These are phyloP conservation scores for Ceryle rudis DNA, from an alignment of 2,797 vertebrate species.

Conservation along the genomic window DNA sequence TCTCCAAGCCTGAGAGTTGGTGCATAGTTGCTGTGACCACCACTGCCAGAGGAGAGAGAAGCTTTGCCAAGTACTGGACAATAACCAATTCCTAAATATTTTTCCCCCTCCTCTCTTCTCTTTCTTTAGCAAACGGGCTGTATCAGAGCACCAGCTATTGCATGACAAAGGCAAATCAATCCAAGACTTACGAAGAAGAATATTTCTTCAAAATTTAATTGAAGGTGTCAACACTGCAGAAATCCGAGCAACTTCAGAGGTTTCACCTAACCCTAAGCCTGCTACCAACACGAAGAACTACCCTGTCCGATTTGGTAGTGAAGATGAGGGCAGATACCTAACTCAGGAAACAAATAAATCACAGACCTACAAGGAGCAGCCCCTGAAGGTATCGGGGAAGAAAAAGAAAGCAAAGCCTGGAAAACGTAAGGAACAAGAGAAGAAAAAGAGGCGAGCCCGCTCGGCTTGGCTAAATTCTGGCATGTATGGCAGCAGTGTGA, in stretches of 20 bases:
- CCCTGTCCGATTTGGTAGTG: slow-evolving; percentile 80
- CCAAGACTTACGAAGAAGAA: slow-evolving; percentile 89
- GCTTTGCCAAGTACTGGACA: background rate
- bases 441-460: slow-evolving; percentile 87
- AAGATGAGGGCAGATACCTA: slow-evolving; percentile 86
- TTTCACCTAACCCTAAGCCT: slow-evolving; percentile 86
- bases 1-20: background rate
- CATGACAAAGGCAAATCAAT: slow-evolving; percentile 93
- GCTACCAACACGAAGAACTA: slow-evolving; percentile 89
- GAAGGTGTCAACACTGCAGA: slow-evolving; percentile 93
- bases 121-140: slow-evolving; percentile 86
- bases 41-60: background rate
- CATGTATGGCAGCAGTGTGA: background rate
- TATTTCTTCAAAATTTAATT: slow-evolving; percentile 91
- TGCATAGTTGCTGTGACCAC: background rate
- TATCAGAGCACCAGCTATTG: slow-evolving; percentile 92
- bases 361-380: slow-evolving; percentile 89
- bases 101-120: background rate
- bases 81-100: background rate
- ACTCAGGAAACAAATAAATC: slow-evolving; percentile 96
- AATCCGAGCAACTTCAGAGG: slow-evolving; percentile 81
- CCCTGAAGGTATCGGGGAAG: slow-evolving; percentile 86
- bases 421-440: slow-evolving; percentile 90
- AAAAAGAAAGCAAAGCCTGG: slow-evolving; percentile 93
- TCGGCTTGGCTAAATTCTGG: slow-evolving; percentile 60